Conservation (phyloP, 1,140 invertebrate genomes). For the Ericerus pela region DNA sequence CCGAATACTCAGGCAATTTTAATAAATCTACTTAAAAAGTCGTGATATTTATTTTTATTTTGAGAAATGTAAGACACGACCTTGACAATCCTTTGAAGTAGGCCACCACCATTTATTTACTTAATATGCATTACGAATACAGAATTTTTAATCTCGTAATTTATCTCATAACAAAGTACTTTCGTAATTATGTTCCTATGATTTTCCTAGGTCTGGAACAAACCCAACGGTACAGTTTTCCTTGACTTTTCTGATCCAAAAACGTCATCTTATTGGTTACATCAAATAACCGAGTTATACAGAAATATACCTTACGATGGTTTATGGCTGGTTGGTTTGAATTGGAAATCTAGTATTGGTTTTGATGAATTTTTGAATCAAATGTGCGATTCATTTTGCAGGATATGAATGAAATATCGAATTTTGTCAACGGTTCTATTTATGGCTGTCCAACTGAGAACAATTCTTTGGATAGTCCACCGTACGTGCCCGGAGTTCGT, state of each 20-base stretch:
- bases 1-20: too few relatives aligned
- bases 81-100: too few relatives aligned
- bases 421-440: conserved; percentile 23
- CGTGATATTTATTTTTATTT: too few relatives aligned
- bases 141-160: background rate
- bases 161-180: too few relatives aligned
- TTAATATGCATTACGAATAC: too few relatives aligned
- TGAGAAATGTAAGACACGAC: too few relatives aligned
- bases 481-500: conserved; percentile 46
- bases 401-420: conserved; percentile 80
- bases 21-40: too few relatives aligned
- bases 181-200: too few relatives aligned
- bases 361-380: too few relatives aligned
- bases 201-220: conserved; percentile 77
- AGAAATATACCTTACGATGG: conserved; percentile 57
- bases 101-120: too few relatives aligned
- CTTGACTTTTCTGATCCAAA: conserved; percentile 75
- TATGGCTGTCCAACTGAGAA: conserved; percentile 35
- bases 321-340: conserved; percentile 54
- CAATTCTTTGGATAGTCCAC: conserved; percentile 48
- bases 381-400: conserved; percentile 29
- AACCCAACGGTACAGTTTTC: conserved; percentile 50
- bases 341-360: too few relatives aligned
- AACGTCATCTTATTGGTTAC: conserved; percentile 53
- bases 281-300: conserved; percentile 52